phyloP scores from a whole-genome alignment of 1,140 invertebrate species.

The Pissodes strobi region DNA sequence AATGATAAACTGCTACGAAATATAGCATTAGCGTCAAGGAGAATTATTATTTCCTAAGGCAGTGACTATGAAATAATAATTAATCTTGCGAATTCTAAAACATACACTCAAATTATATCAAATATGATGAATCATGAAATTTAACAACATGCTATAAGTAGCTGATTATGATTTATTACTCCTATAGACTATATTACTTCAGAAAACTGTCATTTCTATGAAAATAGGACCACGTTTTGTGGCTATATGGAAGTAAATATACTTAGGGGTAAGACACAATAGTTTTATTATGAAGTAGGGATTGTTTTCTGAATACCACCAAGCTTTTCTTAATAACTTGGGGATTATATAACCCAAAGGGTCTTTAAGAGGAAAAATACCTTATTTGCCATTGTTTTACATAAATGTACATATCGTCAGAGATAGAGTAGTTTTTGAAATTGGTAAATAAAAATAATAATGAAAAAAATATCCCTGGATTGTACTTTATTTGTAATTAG shows the following conservation, averaged over 20 bases:
- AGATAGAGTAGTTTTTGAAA: too few species aligned
- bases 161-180: conserved; percentile 28
- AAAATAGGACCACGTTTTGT: neutral
- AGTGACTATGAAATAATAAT: conserved; percentile 15
- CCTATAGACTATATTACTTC: conserved; percentile 3
- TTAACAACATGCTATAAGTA: conserved; percentile 26
- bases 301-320: too few species aligned
- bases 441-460: too few species aligned
- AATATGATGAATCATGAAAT: conserved; percentile 25
- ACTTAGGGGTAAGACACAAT: conserved; percentile 2
- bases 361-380: too few species aligned
- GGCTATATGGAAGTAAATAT: neutral
- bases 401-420: too few species aligned
- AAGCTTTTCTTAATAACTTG: too few species aligned
- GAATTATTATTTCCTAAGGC: neutral
- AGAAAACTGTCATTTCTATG: conserved; percentile 21
- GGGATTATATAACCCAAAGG: too few species aligned
- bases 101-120: conserved; percentile 21
- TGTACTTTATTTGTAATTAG: too few species aligned
- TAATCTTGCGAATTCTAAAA: conserved; percentile 24
- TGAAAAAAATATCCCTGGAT: too few species aligned
- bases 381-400: too few species aligned
- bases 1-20: too few species aligned
- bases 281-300: neutral
- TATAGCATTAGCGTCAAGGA: too few species aligned